phyloP scores from a whole-genome alignment of 2,113 vertebrate genomes.

The Engystomops pustulosus region DNA sequence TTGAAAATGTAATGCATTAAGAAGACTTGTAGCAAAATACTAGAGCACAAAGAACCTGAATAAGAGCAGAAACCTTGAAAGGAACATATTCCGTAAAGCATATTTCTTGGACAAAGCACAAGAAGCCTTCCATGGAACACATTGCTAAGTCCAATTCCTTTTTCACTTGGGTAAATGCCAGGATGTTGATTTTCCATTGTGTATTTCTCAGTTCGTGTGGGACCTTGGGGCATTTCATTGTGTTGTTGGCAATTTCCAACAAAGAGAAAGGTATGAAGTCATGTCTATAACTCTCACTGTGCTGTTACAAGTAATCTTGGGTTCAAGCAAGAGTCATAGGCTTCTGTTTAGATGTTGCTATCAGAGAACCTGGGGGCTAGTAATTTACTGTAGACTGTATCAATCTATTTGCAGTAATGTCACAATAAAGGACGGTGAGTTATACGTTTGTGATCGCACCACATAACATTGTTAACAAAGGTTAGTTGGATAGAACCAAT shows the following conservation, averaged over 20 bases:
- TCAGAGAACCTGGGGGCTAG: not conserved
- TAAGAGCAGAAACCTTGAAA: no score
- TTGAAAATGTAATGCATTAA: not conserved
- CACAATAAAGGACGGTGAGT: not conserved
- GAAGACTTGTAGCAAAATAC: not conserved
- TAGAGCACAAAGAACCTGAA: not conserved
- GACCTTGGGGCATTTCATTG: constrained; percentile 35
- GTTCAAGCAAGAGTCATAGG: not conserved
- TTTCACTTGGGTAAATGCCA: constrained; percentile 16
- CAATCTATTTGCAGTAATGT: not conserved
- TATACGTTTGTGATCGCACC: not conserved
- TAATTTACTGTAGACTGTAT: not conserved
- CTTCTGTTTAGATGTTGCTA: not conserved
- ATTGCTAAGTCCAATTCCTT: not conserved
- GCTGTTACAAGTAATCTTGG: not conserved
- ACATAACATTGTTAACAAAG: no score
- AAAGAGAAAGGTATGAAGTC: constrained; percentile 44
- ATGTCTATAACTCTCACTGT: constrained; percentile 26
- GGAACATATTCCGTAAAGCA: not conserved
- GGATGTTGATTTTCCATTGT: constrained; percentile 6
- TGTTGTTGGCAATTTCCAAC: constrained; percentile 4
- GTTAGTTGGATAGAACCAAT: not conserved
- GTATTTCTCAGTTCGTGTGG: constrained; percentile 23
- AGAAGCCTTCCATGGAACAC: not conserved
- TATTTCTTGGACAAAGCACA: not conserved